phyloP scores from a whole-genome alignment of 2,888 invertebrate genomes.

The Brachynemurus nebulosus region DNA sequence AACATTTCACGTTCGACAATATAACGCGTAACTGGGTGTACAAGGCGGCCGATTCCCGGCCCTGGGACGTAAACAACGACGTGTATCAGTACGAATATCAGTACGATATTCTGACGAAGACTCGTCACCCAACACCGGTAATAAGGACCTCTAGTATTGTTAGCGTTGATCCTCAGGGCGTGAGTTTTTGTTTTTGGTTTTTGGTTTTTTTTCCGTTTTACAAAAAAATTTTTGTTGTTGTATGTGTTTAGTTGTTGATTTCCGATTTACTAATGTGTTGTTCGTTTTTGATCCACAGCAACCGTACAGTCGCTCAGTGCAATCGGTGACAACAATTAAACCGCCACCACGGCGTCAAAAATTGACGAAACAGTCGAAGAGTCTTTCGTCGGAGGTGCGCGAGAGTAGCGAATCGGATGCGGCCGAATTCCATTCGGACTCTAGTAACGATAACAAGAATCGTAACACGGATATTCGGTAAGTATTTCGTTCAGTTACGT shows the following conservation, averaged over 20 bases:
- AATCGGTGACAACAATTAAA: neutral
- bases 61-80: slow-evolving; percentile 83
- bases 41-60: slow-evolving; percentile 63
- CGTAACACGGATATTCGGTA: too few species aligned
- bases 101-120: slow-evolving; percentile 65
- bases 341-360: slow-evolving; percentile 6
- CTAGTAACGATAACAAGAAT: neutral
- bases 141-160: slow-evolving; percentile 57
- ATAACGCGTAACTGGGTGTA: slow-evolving; percentile 49
- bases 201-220: too few species aligned
- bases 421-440: slow-evolving; percentile 1
- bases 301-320: neutral
- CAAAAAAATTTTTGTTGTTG: too few species aligned
- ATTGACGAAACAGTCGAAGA: slow-evolving; percentile 6
- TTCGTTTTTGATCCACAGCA: neutral
- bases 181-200: slow-evolving; percentile 12
- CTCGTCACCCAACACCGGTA: slow-evolving; percentile 58
- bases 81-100: slow-evolving; percentile 74
- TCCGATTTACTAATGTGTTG: too few species aligned
- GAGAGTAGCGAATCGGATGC: slow-evolving; percentile 2
- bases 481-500: too few species aligned
- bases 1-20: slow-evolving; percentile 53
- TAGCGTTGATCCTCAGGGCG: slow-evolving; percentile 42
- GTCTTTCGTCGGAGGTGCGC: slow-evolving; percentile 5
- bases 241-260: too few species aligned